Evolutionary conservation across 2,797 vertebrate genomes (phyloP), one percentile per base, ranked within the genome.

Genomic region (Hyperoplus immaculatus): DNA sequence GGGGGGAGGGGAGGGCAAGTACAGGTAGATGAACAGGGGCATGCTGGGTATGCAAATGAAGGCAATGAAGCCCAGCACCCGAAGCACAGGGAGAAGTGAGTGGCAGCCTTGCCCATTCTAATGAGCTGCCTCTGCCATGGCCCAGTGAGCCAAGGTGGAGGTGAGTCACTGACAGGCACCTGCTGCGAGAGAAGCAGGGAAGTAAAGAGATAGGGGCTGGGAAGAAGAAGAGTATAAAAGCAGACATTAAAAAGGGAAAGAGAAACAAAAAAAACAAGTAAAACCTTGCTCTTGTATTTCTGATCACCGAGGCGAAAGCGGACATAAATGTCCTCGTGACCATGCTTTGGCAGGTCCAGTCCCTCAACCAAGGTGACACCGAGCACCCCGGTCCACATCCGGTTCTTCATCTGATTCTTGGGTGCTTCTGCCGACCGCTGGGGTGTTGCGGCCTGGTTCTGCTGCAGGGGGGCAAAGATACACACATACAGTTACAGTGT

Each of bases 241-340:
- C 50, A 67, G 70, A 68, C 39, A 71, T 83, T 75, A 78, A 83
- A 85, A 71, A 85, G 72, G 79, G 42, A 79, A 60, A 54, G 43
- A 75, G 74, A 73, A 21, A 61, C 46, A 61, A 15, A 54, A 75
- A 75, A 46, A 69, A 57, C n/a, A 50, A 61, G 69, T 66, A 80
- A 86, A 88, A 99, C 98, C 97, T 97, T 99, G 93, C 98, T 99
- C 78, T 95, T 98, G 90, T 97, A 98, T 88, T 96, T 97, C 92
- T 99, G 97, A 73, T 98, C 96, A 45, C 97, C 95, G 29, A 99
- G 92, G 88, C 96, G 96, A 83, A 98, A 97, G 85, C 96, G 95
- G 63, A 98, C 97, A 45, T 97, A 99, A 80, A 97, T 82, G 77
- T 98, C 97, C 5, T 95, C 94, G 18, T 95, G 84, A 56, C 94